A percentile compares a stretch with the other conserved stretches of the same genome.
Conservation (phyloP, 2,888 invertebrate species). For the Argynnis bischoffii region DNA sequence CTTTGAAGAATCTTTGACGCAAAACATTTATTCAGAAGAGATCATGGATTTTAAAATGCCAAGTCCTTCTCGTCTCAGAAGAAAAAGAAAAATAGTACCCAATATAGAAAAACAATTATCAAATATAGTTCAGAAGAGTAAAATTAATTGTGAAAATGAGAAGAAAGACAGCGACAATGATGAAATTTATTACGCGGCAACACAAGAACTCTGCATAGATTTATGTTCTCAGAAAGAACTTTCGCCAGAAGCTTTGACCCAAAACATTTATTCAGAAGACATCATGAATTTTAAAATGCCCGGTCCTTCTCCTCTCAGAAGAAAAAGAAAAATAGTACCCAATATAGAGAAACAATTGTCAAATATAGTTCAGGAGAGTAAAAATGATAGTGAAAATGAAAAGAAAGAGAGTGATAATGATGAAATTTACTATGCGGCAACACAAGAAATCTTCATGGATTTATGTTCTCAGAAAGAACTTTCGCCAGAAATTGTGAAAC, state of each 20-base stretch:
- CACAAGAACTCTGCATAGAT: conserved; percentile 68
- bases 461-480: conserved; percentile 59
- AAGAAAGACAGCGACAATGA: conserved; percentile 35
- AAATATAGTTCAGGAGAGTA: conserved; percentile 28
- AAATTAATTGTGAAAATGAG: conserved; percentile 12
- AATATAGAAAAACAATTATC: conserved; percentile 30
- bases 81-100: conserved; percentile 50
- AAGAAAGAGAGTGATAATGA: conserved; percentile 34
- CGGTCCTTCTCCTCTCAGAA: conserved; percentile 52
- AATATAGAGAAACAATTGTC: conserved; percentile 30
- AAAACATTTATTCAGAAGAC: conserved; percentile 50
- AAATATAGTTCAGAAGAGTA: conserved; percentile 28
- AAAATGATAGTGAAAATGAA: conserved; percentile 12
- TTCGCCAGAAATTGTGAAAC: conserved; percentile 32
- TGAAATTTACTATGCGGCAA: conserved; percentile 62
- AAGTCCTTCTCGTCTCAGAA: conserved; percentile 52
- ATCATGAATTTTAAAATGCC: conserved; percentile 62
- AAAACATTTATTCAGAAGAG: conserved; percentile 50
- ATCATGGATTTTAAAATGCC: conserved; percentile 62
- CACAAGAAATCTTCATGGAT: conserved; percentile 68
- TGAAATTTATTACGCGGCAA: conserved; percentile 62
- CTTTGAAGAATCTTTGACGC: conserved; percentile 56
- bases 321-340: conserved; percentile 50
- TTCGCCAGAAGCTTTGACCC: conserved; percentile 55
- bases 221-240: conserved; percentile 51